Percentiles rank a stretch among this genome's conserved stretches.
phyloP scores from a whole-genome alignment of 53 echinoderm and acorn worm species.

The Patiria pectinifera region DNA sequence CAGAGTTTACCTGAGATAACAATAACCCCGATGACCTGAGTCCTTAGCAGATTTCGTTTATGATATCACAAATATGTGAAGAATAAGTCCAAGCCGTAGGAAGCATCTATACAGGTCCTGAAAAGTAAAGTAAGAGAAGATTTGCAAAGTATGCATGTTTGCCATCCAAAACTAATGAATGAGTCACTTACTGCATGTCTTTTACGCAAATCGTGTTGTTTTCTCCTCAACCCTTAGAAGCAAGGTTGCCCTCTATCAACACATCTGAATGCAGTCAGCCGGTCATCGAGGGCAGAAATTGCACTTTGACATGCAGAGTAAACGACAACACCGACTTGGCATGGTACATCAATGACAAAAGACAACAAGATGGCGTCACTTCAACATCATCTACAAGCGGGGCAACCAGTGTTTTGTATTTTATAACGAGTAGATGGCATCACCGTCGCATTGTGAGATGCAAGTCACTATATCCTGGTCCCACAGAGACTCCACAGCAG shows the following conservation, averaged over 20 bases:
- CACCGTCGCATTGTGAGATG: neutral
- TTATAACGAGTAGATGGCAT: neutral
- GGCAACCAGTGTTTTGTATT: neutral
- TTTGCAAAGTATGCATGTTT: too few species aligned
- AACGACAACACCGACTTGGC: neutral
- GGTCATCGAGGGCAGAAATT: neutral
- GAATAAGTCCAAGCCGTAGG: too few species aligned
- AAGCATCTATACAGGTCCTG: too few species aligned
- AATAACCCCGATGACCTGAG: too few species aligned
- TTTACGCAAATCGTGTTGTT: too few species aligned
- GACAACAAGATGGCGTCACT: neutral
- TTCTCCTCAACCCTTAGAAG: neutral
- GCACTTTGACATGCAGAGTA: neutral
- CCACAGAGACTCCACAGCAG: neutral
- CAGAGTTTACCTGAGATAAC: too few species aligned
- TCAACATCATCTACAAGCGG: neutral
- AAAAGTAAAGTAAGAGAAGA: too few species aligned
- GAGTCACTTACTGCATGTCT: too few species aligned
- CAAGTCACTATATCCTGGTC: neutral
- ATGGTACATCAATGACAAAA: neutral
- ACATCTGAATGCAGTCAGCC: neutral
- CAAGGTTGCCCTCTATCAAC: neutral
- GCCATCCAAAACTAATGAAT: too few species aligned
- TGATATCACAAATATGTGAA: too few species aligned
- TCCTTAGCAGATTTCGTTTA: too few species aligned